Conservation (phyloP, 35 echinoderm and acorn worm genomes). For the Heliocidaris tuberculata region DNA sequence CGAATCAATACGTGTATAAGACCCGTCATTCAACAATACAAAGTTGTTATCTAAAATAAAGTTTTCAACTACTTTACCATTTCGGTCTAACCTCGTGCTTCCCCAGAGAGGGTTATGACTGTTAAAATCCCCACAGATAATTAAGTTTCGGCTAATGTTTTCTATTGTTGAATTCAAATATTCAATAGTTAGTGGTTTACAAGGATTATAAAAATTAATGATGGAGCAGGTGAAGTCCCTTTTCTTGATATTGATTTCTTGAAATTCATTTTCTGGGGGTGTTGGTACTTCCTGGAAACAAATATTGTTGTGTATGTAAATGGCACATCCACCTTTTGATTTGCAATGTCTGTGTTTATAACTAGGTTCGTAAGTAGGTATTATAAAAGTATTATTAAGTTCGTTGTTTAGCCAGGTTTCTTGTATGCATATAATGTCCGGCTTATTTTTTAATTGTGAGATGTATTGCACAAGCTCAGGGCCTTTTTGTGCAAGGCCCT, state of each 20-base stretch:
- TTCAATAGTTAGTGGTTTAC: neutral
- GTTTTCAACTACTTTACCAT: neutral
- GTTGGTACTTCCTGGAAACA: no score
- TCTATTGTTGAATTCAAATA: neutral
- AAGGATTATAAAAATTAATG: neutral
- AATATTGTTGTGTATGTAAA: no score
- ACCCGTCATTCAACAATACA: neutral
- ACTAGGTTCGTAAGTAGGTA: no score
- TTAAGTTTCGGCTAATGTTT: neutral
- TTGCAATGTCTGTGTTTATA: no score
- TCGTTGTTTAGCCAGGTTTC: neutral
- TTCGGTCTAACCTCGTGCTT: neutral
- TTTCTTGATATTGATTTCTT: neutral
- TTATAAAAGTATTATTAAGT: no score
- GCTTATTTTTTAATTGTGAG: neutral
- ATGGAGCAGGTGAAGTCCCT: neutral
- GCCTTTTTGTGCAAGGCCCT: neutral
- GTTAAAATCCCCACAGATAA: neutral
- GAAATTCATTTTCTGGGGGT: neutral
- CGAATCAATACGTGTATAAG: neutral
- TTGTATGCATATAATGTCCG: neutral
- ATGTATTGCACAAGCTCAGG: neutral
- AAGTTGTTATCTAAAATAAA: neutral
- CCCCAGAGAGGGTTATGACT: slow-evolving; percentile 4
- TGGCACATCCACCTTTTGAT: no score